Conservation (phyloP, 2,888 invertebrate genomes). For the Lamellibrachia columna region DNA sequence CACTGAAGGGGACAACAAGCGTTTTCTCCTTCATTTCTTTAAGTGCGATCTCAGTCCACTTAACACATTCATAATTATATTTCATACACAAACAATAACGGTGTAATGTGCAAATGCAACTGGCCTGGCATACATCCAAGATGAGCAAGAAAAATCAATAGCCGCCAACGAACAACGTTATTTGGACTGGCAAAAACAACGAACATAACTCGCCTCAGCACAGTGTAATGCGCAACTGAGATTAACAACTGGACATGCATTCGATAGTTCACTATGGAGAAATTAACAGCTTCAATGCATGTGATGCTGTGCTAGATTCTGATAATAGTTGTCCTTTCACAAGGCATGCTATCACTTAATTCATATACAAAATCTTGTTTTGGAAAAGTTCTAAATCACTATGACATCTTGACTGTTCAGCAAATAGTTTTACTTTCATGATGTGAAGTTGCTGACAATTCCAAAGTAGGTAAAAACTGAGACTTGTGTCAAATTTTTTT, state of each 20-base stretch:
- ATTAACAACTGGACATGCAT: background rate
- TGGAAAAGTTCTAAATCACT: background rate
- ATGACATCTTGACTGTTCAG: background rate
- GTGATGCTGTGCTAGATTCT: background rate
- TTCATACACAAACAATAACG: background rate
- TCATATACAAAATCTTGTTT: background rate
- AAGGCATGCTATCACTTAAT: background rate
- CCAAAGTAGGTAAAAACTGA: background rate
- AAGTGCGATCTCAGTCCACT: background rate
- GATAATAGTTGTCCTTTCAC: background rate
- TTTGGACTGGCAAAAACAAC: background rate
- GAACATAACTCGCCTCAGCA: background rate
- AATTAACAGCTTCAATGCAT: background rate
- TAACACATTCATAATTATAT: constrained; percentile 2
- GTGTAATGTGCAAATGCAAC: background rate
- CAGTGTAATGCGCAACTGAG: constrained; percentile 3
- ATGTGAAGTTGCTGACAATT: background rate
- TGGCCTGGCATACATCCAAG: background rate
- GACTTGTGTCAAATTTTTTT: background rate
- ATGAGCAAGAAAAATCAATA: background rate
- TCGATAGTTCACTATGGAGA: background rate
- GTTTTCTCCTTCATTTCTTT: background rate
- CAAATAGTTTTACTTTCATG: background rate
- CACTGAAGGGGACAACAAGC: background rate
- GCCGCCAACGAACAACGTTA: background rate